A percentile compares a stretch with the other conserved stretches of the same genome.
These are phyloP conservation scores for Heliocidaris tuberculata DNA, from an alignment of 35 echinoderm and acorn worm species.

Conservation along the genomic window DNA sequence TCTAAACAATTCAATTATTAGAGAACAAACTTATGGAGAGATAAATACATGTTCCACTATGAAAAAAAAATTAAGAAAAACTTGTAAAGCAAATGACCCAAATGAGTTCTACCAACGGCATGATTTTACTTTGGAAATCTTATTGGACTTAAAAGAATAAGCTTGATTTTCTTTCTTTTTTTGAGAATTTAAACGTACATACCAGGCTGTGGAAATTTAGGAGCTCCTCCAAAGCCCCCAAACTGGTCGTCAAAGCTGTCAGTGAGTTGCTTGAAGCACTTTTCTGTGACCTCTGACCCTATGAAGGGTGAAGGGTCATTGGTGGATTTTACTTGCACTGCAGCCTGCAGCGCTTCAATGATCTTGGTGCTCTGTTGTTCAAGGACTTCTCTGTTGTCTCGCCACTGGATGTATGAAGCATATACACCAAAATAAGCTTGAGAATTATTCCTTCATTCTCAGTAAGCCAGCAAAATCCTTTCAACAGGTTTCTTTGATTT, in stretches of 20 bases:
- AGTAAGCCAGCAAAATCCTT: no score
- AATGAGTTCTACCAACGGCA: no score
- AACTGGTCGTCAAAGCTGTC: slow-evolving; percentile 71
- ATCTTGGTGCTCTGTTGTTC: slow-evolving; percentile 69
- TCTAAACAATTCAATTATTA: no score
- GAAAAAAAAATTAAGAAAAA: no score
- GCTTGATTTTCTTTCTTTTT: no score
- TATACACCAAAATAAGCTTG: neutral
- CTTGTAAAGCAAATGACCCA: no score
- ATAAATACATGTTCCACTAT: no score
- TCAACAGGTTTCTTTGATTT: no score
- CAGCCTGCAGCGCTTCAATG: slow-evolving; percentile 69
- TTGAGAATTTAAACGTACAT: neutral
- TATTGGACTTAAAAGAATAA: no score
- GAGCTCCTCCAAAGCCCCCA: slow-evolving; percentile 94
- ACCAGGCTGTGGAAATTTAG: slow-evolving; percentile 99
- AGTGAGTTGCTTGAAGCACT: slow-evolving; percentile 75
- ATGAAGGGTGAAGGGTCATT: neutral
- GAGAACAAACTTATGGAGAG: no score
- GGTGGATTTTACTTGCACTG: slow-evolving; percentile 48
- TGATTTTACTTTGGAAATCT: no score
- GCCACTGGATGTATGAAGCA: slow-evolving; percentile 59
- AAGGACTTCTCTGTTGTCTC: slow-evolving; percentile 52
- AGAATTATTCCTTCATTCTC: no score
- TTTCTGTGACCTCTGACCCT: slow-evolving; percentile 58